Percentiles rank a stretch among this genome's conserved stretches.
Conservation (phyloP, 2,113 vertebrate genomes). For the Blennius ocellaris region DNA sequence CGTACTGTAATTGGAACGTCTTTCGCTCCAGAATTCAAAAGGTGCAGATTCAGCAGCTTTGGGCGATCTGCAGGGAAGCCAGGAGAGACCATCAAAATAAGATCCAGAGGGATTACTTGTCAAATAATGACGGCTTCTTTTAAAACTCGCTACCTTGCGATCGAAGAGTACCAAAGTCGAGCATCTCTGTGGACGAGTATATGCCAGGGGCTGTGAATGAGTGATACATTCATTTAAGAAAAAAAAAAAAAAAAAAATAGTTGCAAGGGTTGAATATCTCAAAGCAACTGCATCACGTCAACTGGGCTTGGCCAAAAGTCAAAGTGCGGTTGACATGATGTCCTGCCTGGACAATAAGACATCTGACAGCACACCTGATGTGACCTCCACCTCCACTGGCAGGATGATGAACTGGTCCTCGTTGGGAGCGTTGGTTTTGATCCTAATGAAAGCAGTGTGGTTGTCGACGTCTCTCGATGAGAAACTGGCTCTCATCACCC, state of each 20-base stretch:
- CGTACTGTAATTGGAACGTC: conserved; percentile 98
- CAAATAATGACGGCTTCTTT: neutral
- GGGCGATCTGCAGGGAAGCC: conserved; percentile 89
- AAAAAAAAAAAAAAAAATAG: too few species aligned
- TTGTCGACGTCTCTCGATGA: conserved; percentile 98
- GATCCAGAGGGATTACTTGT: neutral
- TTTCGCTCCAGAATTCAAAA: conserved; percentile 99
- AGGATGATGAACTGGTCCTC: conserved; percentile 96
- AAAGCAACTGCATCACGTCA: too few species aligned
- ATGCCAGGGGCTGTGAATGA: conserved; percentile 79
- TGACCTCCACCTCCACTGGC: conserved; percentile 98
- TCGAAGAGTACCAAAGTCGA: conserved; percentile 97
- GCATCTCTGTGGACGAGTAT: conserved; percentile 90
- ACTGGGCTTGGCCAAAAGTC: too few species aligned
- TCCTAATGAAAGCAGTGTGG: conserved; percentile 98
- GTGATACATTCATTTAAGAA: too few species aligned
- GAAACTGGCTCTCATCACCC: conserved; percentile 99
- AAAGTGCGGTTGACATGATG: too few species aligned
- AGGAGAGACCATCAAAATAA: neutral
- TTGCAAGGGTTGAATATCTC: too few species aligned
- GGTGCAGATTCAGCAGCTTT: conserved; percentile 97
- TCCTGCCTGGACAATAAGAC: too few species aligned
- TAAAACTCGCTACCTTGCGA: conserved; percentile 88
- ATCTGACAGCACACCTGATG: conserved; percentile 85
- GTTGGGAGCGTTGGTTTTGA: conserved; percentile 96